A percentile compares a stretch with the other conserved stretches of the same genome.
Evolutionary conservation across 2,797 vertebrate genomes (phyloP).

Genomic region (Enteromius argenteus): DNA sequence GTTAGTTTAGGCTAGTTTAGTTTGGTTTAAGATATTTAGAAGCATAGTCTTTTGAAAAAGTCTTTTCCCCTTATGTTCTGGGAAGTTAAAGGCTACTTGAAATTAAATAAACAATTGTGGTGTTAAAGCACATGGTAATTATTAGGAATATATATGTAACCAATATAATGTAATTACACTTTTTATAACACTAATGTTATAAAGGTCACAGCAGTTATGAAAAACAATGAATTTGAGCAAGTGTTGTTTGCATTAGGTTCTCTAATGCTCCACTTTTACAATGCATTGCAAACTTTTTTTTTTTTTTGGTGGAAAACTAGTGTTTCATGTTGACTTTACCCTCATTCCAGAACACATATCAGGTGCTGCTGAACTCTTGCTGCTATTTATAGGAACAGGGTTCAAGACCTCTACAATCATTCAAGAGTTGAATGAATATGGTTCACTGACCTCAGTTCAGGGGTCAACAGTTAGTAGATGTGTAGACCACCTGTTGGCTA

Average conservation of each 20-base stretch:
- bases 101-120: not conserved
- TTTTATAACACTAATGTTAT: not conserved
- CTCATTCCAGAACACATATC: constrained; percentile 12
- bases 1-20: not conserved
- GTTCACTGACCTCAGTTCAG: not conserved
- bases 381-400: constrained; percentile 44
- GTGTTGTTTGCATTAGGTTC: not conserved
- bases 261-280: not conserved
- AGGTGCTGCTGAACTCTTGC: constrained; percentile 21
- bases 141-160: not conserved
- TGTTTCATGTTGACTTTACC: not conserved
- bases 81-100: not conserved
- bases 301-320: not conserved
- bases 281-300: not conserved
- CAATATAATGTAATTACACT: not conserved
- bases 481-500: constrained; percentile 34
- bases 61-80: not conserved
- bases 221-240: not conserved
- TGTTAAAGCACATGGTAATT: not conserved
- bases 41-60: not conserved
- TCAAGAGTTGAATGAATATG: not conserved
- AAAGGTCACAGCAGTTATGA: not conserved
- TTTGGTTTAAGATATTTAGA: not conserved
- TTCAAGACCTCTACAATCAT: constrained; percentile 2
- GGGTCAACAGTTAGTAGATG: constrained; percentile 8